Evolutionary conservation across 2,888 invertebrate genomes (phyloP), one percentile per base, ranked within the genome.

Genomic region (Callyntrura sp.): DNA sequence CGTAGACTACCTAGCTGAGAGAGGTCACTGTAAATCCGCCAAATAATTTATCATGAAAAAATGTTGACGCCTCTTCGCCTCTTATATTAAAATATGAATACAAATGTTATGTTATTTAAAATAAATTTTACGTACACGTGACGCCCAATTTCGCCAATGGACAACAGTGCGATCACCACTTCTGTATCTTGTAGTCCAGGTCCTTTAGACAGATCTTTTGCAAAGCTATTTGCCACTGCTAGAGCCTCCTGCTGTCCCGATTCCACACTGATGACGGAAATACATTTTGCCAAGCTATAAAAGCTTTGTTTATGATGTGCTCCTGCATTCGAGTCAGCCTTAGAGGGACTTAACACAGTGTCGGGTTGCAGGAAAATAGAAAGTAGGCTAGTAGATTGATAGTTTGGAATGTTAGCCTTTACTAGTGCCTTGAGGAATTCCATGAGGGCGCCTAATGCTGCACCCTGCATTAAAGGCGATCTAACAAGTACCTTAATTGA

Each of bases 91-190:
- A n/a, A n/a, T n/a, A n/a, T n/a, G n/a, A n/a, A n/a, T 8, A 57
- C 2, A 35, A 35, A 35, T 35, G 6, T 35, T 35, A 35, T 35
- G 35, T n/a, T n/a, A n/a, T n/a, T n/a, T n/a, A n/a, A n/a, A n/a
- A n/a, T 35, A 48, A 70, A 68, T 28, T 85, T 60, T 45, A 95
- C 97, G 96, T 95, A 98, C 97, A 98, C 96, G 94, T 98, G 97
- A 92, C 98, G 96, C 6, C 99, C 99, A 93, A 99, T 98, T 96
- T 99, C 99, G 0, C 99, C 99, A 93, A 99, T 97, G 25, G 99
- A 98, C 45, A 99, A 95, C 90, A 99, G 95, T 28, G 98, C 97
- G 95, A 99, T 99, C 94, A 99, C 97, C 94, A 98, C 97, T 93
- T 98, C 97, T 0, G 97, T 96, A 94, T 98, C 98, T 89, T 95